Percentiles rank a stretch among this genome's conserved stretches.
Conservation (phyloP, 2,797 vertebrate genomes). For the Eulemur mongoz region DNA sequence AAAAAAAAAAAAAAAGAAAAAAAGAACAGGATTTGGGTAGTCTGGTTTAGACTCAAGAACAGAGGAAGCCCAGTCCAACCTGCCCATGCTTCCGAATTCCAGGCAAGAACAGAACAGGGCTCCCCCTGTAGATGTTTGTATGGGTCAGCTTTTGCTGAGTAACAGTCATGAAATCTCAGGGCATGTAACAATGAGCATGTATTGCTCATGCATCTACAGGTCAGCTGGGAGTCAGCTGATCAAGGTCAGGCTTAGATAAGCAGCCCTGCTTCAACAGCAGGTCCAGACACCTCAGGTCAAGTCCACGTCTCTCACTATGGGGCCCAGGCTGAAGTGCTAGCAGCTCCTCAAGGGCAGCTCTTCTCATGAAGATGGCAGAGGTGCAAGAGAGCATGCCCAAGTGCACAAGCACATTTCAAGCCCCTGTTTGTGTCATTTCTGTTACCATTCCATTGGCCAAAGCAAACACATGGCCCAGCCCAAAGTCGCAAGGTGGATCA, state of each 20-base stretch:
- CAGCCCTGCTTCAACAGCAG: background rate
- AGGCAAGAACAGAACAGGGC: background rate
- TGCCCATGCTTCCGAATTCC: background rate
- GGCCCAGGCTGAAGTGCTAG: background rate
- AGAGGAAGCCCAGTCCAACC: background rate
- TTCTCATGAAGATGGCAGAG: background rate
- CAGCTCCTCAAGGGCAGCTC: background rate
- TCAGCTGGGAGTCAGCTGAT: background rate
- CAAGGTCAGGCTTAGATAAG: background rate
- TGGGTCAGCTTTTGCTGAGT: background rate
- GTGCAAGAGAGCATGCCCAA: background rate
- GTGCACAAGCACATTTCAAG: background rate
- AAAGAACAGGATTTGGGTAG: background rate
- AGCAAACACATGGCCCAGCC: background rate
- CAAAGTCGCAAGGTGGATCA: background rate
- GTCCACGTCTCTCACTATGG: background rate
- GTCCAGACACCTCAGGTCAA: background rate
- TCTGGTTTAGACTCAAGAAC: background rate
- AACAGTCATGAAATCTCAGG: background rate
- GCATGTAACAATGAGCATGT: background rate
- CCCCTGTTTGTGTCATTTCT: background rate
- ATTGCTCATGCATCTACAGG: background rate
- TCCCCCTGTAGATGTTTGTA: background rate
- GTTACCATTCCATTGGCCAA: background rate
- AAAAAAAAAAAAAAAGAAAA: no score